A percentile compares a stretch with the other conserved stretches of the same genome.
phyloP scores from a whole-genome alignment of 2,113 vertebrate genomes.

The Rhynchopsitta pachyrhyncha region DNA sequence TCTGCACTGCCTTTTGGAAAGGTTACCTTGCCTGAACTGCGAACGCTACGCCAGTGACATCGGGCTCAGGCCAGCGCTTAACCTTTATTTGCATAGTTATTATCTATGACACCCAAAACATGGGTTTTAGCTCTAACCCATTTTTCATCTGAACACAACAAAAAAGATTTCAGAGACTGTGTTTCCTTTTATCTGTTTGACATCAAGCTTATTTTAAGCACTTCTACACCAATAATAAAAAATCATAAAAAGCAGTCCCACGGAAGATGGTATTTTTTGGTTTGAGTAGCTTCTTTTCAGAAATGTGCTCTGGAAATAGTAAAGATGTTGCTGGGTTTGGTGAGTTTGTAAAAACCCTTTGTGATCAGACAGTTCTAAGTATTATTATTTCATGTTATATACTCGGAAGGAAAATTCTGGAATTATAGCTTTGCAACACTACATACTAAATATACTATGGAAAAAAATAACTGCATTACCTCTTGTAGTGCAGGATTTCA shows the following conservation, averaged over 20 bases:
- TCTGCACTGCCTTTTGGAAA: neutral
- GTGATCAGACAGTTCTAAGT: neutral
- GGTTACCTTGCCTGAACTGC: neutral
- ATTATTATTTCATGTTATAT: neutral
- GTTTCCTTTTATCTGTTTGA: neutral
- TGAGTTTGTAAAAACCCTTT: conserved; percentile 16
- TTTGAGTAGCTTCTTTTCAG: neutral
- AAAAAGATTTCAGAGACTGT: neutral
- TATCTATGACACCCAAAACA: neutral
- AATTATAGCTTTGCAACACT: conserved; percentile 22
- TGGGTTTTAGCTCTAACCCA: neutral
- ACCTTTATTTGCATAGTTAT: neutral
- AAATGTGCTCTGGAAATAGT: neutral
- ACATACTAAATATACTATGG: conserved; percentile 48
- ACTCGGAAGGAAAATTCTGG: conserved; percentile 13
- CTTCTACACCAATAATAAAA: neutral
- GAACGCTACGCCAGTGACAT: neutral
- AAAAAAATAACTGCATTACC: conserved; percentile 59
- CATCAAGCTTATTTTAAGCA: neutral
- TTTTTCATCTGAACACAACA: neutral
- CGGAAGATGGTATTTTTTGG: neutral
- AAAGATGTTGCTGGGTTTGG: neutral
- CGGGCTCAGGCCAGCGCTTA: neutral
- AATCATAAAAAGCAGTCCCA: neutral
- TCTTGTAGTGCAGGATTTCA: conserved; percentile 50